Base-by-base conservation (phyloP, 1,140 invertebrate genomes). In the Chrysomallon squamiferum region DNA sequence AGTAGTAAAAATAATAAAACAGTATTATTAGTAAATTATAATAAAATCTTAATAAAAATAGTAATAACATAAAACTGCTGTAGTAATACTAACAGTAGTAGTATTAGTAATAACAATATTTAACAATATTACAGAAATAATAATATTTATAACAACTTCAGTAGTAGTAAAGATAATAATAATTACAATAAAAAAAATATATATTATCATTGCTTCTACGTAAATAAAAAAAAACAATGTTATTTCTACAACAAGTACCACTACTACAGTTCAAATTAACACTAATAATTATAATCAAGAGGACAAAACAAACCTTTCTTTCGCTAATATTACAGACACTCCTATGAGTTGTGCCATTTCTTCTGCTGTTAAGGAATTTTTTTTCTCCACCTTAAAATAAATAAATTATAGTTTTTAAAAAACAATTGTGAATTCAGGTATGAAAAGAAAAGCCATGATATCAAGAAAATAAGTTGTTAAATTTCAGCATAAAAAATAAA, bases 281-380 rank as follows among this genome's bases (percentile, higher is more conserved):
- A n/a, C n/a, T n/a, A n/a, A n/a, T n/a, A n/a, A n/a, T n/a, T n/a
- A n/a, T n/a, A n/a, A n/a, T n/a, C n/a, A n/a, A n/a, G n/a, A n/a
- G n/a, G n/a, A n/a, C n/a, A n/a, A 35, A 29, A 63, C 64, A 64
- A 58, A 86, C 84, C 92, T 89, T 87, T 97, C 95, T 75, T 92
- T 93, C 3, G 95, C 93, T 49, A 98, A 85, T 32, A 96, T 86
- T n/a, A 97, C 89, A 18, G 95, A 93, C 69, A 97, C 91, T 49
- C 92, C 92, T 49, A 92, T 86, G 15, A 89, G 83, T 80, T 93
- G 91, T 15, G 95, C 92, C 33, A 97, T 86, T 86, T 96, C 93
- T 80, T 94, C 93, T 15, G 95, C 91, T 15, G 93, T 94, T 35
- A 96, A 77, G 0, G 90, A 92, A 20, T 89, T 89, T 66, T 88